Base-by-base conservation (phyloP, 2,797 vertebrate genomes). In the Macrochelys suwanniensis region DNA sequence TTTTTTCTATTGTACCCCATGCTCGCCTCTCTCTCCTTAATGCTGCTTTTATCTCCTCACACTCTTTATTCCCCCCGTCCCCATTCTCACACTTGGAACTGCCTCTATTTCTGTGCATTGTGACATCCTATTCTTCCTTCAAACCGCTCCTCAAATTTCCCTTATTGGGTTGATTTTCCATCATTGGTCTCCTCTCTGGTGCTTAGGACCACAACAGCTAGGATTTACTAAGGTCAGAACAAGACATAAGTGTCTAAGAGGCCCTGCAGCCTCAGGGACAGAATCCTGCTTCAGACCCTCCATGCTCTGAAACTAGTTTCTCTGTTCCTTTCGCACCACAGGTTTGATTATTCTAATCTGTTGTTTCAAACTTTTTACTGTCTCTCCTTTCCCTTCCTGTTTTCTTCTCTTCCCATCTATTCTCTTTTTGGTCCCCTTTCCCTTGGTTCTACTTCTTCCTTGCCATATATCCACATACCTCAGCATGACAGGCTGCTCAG, bases 11-110 rank as follows among this genome's bases (percentile, higher is more conserved):
- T 21, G 13, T 37, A 68, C n/a, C 17, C 19, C n/a, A 37, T 68
- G 65, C 65, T 37, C n/a, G 5, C 19, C 9, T 68, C n/a, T 37
- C 65, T n/a, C 65, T 19, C 33, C 33, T 31, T 37, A 68, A 37
- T 11, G 17, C 65, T 68, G 19, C n/a, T 68, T 37, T 37, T 68
- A 68, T 68, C 9, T 68, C n/a, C n/a, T 33, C 4, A 17, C 3
- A 68, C 9, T 37, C n/a, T 68, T 87, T 90, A 28, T 16, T 92
- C 3, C 5, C 79, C 95, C 86, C 61, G 11, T 57, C 23, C 87
- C 93, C 56, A 50, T 2, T 6, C 61, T 5, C 25, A 5, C 21
- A n/a, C 2, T 81, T 95, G 15, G 61, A 21, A 85, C 81, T 81
- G 79, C 16, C 6, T 88, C 51, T 53, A 85, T 83, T 93, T 88